Percentiles rank a stretch among this genome's conserved stretches.
Evolutionary conservation across 2,888 invertebrate genomes (phyloP).

Genomic region (Chymomyza procnemis): DNA sequence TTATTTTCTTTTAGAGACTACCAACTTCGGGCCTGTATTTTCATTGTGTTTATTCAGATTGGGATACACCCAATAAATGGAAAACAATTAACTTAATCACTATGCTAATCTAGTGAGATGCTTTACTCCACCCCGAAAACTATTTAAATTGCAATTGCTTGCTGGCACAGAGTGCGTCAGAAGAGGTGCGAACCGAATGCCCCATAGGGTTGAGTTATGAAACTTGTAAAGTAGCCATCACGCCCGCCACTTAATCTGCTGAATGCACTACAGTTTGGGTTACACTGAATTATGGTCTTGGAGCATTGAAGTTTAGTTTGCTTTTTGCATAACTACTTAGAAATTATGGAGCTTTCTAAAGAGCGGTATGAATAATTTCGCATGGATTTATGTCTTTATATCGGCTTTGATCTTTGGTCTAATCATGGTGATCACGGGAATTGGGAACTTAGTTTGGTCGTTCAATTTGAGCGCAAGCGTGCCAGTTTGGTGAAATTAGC

Average conservation of each 20-base stretch:
- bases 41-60: background rate
- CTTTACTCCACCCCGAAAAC: background rate
- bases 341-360: background rate
- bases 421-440: slow-evolving; percentile 47
- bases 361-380: slow-evolving; percentile 37
- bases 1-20: no score
- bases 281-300: background rate
- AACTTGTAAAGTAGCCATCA: background rate
- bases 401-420: slow-evolving; percentile 20
- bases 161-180: background rate
- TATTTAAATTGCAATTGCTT: background rate
- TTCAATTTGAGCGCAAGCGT: slow-evolving; percentile 19
- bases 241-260: background rate
- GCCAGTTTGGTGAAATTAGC: slow-evolving; percentile 33
- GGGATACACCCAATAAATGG: background rate
- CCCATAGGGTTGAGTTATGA: background rate
- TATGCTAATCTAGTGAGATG: background rate
- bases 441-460: slow-evolving; percentile 1
- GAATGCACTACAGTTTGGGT: background rate
- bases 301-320: background rate
- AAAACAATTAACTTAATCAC: background rate
- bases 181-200: background rate
- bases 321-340: background rate
- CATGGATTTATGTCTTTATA: slow-evolving; percentile 25
- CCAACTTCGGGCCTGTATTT: background rate